Percentiles rank a stretch among this genome's conserved stretches.
Evolutionary conservation across 2,113 vertebrate species (phyloP).

Genomic region (Cyprinus carpio): DNA sequence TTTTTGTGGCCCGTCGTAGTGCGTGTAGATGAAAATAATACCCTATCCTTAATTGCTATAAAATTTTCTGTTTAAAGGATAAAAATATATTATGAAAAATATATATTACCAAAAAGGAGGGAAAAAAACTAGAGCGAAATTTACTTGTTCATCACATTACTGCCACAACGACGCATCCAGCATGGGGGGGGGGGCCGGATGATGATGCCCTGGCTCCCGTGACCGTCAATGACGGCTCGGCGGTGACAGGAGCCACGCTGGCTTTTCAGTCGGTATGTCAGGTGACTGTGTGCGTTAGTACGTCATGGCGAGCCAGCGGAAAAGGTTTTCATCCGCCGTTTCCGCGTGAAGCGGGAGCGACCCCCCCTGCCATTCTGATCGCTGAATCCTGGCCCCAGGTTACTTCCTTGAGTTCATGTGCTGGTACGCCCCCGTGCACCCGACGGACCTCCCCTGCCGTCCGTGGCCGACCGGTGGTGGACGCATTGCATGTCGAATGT

Average conservation of each 20-base stretch:
- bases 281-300: constrained; percentile 97
- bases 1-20: too few species aligned
- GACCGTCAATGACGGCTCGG: constrained; percentile 90
- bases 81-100: too few species aligned
- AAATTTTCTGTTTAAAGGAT: too few species aligned
- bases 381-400: constrained; percentile 76
- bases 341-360: constrained; percentile 52
- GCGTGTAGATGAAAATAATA: too few species aligned
- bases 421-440: constrained; percentile 25
- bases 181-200: constrained; percentile 95
- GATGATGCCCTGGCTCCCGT: constrained; percentile 93
- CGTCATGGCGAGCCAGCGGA: constrained; percentile 94
- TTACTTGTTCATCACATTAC: constrained; percentile 74
- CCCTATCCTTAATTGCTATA: too few species aligned
- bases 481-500: constrained; percentile 74
- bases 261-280: constrained; percentile 90
- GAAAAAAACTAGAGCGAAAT: background rate
- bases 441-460: background rate
- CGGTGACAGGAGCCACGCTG: constrained; percentile 89
- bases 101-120: too few species aligned
- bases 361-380: constrained; percentile 76
- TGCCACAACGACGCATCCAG: constrained; percentile 97
- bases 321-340: constrained; percentile 87
- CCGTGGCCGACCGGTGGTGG: constrained; percentile 61
- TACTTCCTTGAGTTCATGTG: constrained; percentile 66